Evolutionary conservation across 2,113 vertebrate species (phyloP), one percentile per base, ranked within the genome.

Genomic region (Antechinus flavipes): DNA sequence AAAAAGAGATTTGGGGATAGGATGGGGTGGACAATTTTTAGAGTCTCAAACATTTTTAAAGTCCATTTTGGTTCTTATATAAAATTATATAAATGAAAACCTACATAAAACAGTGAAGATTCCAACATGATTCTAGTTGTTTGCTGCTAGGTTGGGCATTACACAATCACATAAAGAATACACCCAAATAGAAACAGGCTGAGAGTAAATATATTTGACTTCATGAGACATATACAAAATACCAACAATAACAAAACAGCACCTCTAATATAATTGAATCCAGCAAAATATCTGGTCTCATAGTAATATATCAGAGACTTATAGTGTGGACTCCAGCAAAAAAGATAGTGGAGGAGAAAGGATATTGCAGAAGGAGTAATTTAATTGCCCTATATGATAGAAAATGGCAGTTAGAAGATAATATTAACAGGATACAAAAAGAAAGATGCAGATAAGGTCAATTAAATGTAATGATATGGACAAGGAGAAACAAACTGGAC

Each of bases 191-290:
- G 68, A 42, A 42, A 23, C 35, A 84, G 68, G 0, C 19, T 42
- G 35, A 42, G 1, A 19, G 68, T 84, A 84, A 42, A 42, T 84
- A 42, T 42, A 8, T 42, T 42, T 84, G 1, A 84, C 35, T 90
- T 58, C 26, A 61, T 95, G 55, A 93, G n/a, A 25, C 53, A 93
- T 35, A 23, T 76, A 3, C 90, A 94, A 89, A 96, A 47, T 89
- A 93, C 93, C 12, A 53, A 94, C 35, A n/a, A 94, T 55, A 46
- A 61, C 0, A 58, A 84, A 84, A 68, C 35, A 84, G 35, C 0
- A 42, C 68, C 6, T 19, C n/a, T 42, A 42, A 23, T 7, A 1
- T 35, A 84, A 22, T 42, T 84, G 68, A 84, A 84, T 42, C 6
- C n/a, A 84, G 68, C 16, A 84, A 84, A 76, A n/a, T n/a, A 76